phyloP scores from a whole-genome alignment of 1,140 invertebrate genomes.

The Copidosoma floridanum region DNA sequence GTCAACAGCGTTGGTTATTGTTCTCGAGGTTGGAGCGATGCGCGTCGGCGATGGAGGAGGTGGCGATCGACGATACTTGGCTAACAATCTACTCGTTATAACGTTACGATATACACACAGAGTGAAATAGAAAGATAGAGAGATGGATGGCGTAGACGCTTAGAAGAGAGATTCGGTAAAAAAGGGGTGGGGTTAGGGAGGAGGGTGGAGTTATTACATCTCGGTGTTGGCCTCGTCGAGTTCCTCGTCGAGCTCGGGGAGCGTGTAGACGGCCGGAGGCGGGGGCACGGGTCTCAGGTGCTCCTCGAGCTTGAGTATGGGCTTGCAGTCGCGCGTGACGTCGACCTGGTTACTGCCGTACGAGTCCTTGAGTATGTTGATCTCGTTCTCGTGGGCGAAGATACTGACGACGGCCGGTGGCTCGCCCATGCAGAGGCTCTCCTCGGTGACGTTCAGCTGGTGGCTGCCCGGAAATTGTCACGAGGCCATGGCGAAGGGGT shows the following conservation, averaged over 20 bases:
- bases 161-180: slow-evolving; percentile 10
- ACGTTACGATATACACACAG: not conserved
- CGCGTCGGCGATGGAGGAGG: slow-evolving; percentile 22
- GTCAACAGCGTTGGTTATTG: slow-evolving; percentile 46
- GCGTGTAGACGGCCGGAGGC: slow-evolving; percentile 61
- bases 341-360: slow-evolving; percentile 55
- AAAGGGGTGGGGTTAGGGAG: slow-evolving; percentile 7
- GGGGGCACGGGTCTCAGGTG: slow-evolving; percentile 39
- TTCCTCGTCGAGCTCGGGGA: slow-evolving; percentile 62
- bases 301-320: slow-evolving; percentile 51
- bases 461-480: slow-evolving; percentile 65
- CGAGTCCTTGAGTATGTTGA: slow-evolving; percentile 53
- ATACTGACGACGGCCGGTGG: slow-evolving; percentile 61
- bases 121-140: too few species aligned
- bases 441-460: slow-evolving; percentile 66
- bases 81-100: too few species aligned
- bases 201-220: slow-evolving; percentile 48
- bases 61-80: not conserved
- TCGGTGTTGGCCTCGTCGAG: slow-evolving; percentile 61
- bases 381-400: slow-evolving; percentile 55
- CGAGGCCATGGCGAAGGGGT: slow-evolving; percentile 62
- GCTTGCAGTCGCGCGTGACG: slow-evolving; percentile 52
- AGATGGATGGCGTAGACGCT: too few species aligned
- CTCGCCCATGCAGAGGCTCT: slow-evolving; percentile 59
- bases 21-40: slow-evolving; percentile 46